Conservation (phyloP, 2,113 vertebrate species). For the Noctilio leporinus region DNA sequence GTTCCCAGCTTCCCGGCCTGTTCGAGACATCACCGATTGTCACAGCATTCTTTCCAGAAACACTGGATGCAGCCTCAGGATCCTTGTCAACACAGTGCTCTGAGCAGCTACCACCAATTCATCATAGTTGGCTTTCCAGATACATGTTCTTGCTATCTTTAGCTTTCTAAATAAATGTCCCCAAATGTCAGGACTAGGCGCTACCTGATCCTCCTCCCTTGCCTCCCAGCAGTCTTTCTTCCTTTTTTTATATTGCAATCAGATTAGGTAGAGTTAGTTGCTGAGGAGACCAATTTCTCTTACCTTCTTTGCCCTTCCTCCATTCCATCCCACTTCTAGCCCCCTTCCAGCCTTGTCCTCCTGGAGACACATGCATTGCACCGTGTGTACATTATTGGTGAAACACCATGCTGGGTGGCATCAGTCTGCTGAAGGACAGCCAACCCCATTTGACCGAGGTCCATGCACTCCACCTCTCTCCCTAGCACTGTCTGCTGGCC, state of each 20-base stretch:
- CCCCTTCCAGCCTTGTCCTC: neutral
- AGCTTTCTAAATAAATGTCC: neutral
- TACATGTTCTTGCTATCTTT: neutral
- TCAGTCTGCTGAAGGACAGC: neutral
- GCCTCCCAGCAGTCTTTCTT: neutral
- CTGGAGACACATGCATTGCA: neutral
- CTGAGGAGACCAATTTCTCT: neutral
- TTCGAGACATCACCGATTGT: neutral
- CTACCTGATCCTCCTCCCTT: neutral
- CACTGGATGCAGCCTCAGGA: neutral
- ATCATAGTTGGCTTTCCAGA: neutral
- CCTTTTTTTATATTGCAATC: neutral
- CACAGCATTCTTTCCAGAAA: neutral
- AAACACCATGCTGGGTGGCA: accelerated
- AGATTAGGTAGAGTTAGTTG: neutral
- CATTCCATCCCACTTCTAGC: neutral
- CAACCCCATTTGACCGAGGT: neutral
- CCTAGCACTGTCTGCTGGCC: neutral
- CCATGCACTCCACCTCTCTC: neutral
- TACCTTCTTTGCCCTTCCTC: neutral
- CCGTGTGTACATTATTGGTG: accelerated
- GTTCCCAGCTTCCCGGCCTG: neutral
- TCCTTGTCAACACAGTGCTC: neutral
- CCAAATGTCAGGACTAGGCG: neutral
- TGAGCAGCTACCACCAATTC: neutral